Base-by-base conservation (phyloP, 2,113 vertebrate genomes). In the Galemys pyrenaicus region DNA sequence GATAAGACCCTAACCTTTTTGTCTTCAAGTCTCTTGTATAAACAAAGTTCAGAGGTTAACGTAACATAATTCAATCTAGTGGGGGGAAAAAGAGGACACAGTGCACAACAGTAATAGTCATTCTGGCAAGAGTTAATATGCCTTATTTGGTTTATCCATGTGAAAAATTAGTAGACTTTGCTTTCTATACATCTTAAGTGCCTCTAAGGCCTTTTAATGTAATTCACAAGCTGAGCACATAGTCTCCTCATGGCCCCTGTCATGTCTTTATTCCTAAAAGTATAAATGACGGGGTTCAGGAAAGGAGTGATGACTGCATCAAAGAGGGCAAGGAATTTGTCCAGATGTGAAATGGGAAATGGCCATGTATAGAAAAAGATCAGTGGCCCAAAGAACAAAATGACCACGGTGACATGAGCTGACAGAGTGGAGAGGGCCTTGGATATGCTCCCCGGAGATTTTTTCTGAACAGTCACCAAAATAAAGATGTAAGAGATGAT, bases 221-320 rank as follows among this genome's bases (percentile, higher is more conserved):
- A 91, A 56, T 75, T 94, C 35, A 84, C 10, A 77, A 95, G 70
- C 11, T 71, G 83, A 70, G 5, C 85, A 6, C 60, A 95, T 20
- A 89, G 15, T 74, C 81, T 94, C 75, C 11, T 95, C 49, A 95
- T 94, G 64, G 91, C 91, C 19, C 64, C 58, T 39, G 89, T 96
- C 88, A 95, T 96, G 13, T 96, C 95, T 86, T 94, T 95, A 74
- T 95, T 96, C 37, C 91, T 94, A 39, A 96, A 85, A 19, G 85
- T 92, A 4, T 96, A 96, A 22, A 96, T 94, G 4, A 89, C 35
- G 16, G 93, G 84, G 46, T 96, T 96, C 81, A 96, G 80, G 74
- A 96, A 92, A 30, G 91, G 84, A 74, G 88, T 96, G 39, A 96
- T 39, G 49, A 96, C n/a, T 68, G 28, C 74, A 89, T 95, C 93